Conservation (phyloP, 2,797 vertebrate species). For the Karalla daura region DNA sequence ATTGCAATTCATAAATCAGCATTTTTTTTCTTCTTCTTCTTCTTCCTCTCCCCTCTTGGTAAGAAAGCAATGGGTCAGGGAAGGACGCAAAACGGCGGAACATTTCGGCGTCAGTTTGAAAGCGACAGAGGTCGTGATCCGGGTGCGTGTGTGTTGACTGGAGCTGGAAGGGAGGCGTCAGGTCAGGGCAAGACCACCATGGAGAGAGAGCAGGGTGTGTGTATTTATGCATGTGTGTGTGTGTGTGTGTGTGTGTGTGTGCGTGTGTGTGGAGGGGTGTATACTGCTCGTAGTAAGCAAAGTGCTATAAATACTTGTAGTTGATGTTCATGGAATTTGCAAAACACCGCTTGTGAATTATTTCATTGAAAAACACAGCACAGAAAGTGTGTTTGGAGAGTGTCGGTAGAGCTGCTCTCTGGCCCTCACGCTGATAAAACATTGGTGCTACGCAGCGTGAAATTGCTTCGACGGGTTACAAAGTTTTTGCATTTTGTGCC, state of each 20-base stretch:
- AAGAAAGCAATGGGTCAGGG: constrained; percentile 35
- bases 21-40: too few species aligned
- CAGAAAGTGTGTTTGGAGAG: constrained; percentile 5
- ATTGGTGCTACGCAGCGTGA: constrained; percentile 16
- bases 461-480: background rate
- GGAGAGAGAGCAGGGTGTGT: constrained; percentile 21
- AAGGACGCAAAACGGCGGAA: constrained; percentile 50
- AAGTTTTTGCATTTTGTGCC: constrained; percentile 5
- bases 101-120: constrained; percentile 58
- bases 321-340: constrained; percentile 10
- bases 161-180: constrained; percentile 62
- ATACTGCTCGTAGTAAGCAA: constrained; percentile 14
- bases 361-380: background rate
- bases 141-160: constrained; percentile 46
- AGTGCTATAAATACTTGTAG: constrained; percentile 25
- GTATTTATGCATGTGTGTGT: constrained; percentile 1
- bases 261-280: constrained; percentile 8
- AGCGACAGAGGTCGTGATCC: constrained; percentile 64
- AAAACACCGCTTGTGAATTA: background rate
- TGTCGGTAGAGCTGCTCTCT: background rate
- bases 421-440: constrained; percentile 1
- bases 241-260: constrained; percentile 5
- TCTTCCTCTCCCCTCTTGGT: too few species aligned
- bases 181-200: constrained; percentile 70
- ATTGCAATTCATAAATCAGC: constrained; percentile 83